phyloP scores from a whole-genome alignment of 1,140 invertebrate genomes.

The Meloidogyne chitwoodi region DNA sequence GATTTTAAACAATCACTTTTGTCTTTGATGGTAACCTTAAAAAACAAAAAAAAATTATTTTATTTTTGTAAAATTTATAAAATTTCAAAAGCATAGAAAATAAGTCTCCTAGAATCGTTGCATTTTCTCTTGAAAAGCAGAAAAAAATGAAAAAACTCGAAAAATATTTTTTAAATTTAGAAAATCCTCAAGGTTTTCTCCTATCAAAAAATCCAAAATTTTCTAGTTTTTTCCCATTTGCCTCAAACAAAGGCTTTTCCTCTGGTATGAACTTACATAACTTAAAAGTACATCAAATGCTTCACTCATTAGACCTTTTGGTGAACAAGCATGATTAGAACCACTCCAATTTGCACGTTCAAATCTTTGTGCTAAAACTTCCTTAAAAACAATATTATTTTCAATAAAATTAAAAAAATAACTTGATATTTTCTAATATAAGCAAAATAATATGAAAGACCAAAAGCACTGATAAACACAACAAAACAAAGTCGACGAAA shows the following conservation, averaged over 20 bases:
- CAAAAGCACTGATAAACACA: conserved; percentile 30
- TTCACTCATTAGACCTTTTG: conserved; percentile 32
- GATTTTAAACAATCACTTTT: conserved; percentile 39
- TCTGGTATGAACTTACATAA: conserved; percentile 14
- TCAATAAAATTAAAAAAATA: conserved; percentile 11
- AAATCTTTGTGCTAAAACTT: conserved; percentile 40
- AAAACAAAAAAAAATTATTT: neutral
- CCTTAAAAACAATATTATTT: conserved; percentile 18
- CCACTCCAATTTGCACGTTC: conserved; percentile 8
- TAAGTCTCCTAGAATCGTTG: too few relatives aligned
- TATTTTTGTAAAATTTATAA: too few relatives aligned
- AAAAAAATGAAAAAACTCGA: too few relatives aligned
- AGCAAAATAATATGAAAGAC: conserved; percentile 37
- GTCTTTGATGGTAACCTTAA: conserved; percentile 31
- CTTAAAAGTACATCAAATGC: conserved; percentile 42
- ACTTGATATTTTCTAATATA: conserved; percentile 45
- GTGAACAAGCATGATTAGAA: conserved; percentile 19
- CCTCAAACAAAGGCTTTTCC: too few relatives aligned
- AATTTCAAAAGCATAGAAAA: too few relatives aligned
- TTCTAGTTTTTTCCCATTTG: too few relatives aligned
- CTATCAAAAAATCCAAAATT: too few relatives aligned
- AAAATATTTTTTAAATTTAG: too few relatives aligned
- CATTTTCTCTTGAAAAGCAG: too few relatives aligned
- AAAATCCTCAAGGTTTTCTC: too few relatives aligned
- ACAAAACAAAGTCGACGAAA: conserved; percentile 25